Base-by-base conservation (phyloP, 2,888 invertebrate genomes). In the Nomada goodeniana region DNA sequence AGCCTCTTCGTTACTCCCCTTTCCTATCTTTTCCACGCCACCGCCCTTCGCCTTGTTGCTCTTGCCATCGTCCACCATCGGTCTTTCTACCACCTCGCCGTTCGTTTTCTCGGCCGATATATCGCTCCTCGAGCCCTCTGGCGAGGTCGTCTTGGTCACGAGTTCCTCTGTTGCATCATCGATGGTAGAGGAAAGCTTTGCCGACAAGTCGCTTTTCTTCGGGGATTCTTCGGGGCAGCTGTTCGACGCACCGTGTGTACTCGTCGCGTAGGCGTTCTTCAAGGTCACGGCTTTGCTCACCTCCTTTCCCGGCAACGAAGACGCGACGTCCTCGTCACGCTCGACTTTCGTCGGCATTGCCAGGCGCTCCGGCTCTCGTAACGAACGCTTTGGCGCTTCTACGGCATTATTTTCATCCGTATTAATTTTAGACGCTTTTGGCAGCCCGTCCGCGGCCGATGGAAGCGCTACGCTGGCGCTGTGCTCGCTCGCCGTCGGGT, bases 341-440 rank as follows among this genome's bases (percentile, higher is more conserved):
- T 68, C 60, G 55, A 7, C 71, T 85, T 81, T 82, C 68, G 68
- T 57, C 53, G 82, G 50, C 67, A 80, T 81, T 79, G 86, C 79
- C 89, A 86, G 83, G 71, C 81, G 75, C 65, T 79, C 69, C 65
- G 77, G 61, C 65, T 59, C 86, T 80, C 80, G 76, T 79, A 84
- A 87, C 83, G 86, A 73, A 81, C 83, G 83, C 84, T 87, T 88
- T 89, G 89, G 85, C 89, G 83, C 88, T 89, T 89, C 85, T 86
- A 87, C 88, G 88, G 87, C 76, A 89, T 89, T 89, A 89, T 89
- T 89, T 89, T 80, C 84, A 85, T 85, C 89, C 76, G 87, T 61
- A 90, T 89, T 90, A 89, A 90, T 90, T 89, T 89, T 90, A 88
- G 90, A 85, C 85, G 83, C 81, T 87, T 90, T 91, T 90, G 91